Base-by-base conservation (phyloP, 2,888 invertebrate species). In the Leucozona laternaria region DNA sequence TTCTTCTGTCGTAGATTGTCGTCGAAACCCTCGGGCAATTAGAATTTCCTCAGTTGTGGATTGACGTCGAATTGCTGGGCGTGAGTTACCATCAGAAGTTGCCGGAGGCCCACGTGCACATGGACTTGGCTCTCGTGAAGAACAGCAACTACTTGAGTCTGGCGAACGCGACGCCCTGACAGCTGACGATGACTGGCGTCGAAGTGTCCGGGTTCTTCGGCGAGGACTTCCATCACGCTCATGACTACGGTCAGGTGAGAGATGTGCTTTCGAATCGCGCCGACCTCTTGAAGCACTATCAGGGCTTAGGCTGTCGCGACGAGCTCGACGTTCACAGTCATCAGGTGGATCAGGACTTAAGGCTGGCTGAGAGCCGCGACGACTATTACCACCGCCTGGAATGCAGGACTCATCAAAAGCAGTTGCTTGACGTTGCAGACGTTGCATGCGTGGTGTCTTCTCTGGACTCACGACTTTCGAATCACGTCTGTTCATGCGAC, bases 1-100 rank as follows among this genome's bases (percentile, higher is more conserved):
- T 92, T 98, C 98, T 90, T 98, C 97, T 0, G 97, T 97, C 10
- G 98, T 98, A 4, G 97, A 97, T 91, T 98, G 97, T 15, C 97
- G 94, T 0, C 98, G 94, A 92, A 98, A 98, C 2, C 98, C 98
- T 75, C 97, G 95, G 0, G 97, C 97, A 90, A 97, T 97, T 50
- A 98, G 93, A 89, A 98, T 98, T 92, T 98, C 98, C 91, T 97
- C 97, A 0, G 97, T 98, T 15, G 97, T 97, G 34, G 97, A 97
- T 93, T 97, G 97, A 79, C 97, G 94, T 79, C 97, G 94, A 82
- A 97, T 96, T 89, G 96, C 95, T 10, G 97, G 96, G 48, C 96
- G 94, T 89, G 95, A 94, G 5, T 94, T 93, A 55, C 94, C 94
- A 79, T 94, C 90, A 0, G 92, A 90, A 88, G 94, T 90, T 89